Evolutionary conservation across 64 coral and sea anemone species (phyloP).

Genomic region (Stichodactyla mertensii): DNA sequence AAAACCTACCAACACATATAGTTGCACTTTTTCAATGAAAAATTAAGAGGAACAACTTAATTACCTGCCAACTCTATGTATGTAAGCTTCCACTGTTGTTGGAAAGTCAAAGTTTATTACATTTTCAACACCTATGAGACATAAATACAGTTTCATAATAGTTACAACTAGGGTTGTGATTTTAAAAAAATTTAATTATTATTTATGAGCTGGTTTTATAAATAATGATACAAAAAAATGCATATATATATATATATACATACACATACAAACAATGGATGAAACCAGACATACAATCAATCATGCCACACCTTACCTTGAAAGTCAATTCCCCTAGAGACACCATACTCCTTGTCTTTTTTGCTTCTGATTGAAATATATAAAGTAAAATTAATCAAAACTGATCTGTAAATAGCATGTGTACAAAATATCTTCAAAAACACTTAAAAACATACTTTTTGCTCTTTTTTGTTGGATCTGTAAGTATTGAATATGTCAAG

Average conservation of each 20-base stretch:
- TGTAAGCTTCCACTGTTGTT: slow-evolving; percentile 80
- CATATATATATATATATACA: no score
- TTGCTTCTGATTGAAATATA: slow-evolving; percentile 41
- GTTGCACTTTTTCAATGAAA: not conserved
- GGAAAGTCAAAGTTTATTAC: slow-evolving; percentile 98
- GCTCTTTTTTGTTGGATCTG: slow-evolving; percentile 34
- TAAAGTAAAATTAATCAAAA: not conserved
- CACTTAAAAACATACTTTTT: slow-evolving; percentile 21
- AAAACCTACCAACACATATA: not conserved
- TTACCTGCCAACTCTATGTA: slow-evolving; percentile 99
- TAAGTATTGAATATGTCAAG: slow-evolving; percentile 7
- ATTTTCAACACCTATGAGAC: slow-evolving; percentile 88
- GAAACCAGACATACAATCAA: no score
- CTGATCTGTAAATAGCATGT: not conserved
- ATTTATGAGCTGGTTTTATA: no score
- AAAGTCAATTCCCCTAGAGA: slow-evolving; percentile 94
- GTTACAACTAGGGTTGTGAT: not conserved
- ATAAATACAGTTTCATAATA: not conserved
- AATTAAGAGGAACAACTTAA: not conserved
- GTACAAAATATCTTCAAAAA: not conserved
- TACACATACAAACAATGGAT: no score
- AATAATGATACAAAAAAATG: no score
- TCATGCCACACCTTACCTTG: slow-evolving; percentile 52
- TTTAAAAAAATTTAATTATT: no score
- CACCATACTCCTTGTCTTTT: slow-evolving; percentile 97